phyloP scores from a whole-genome alignment of 2,888 invertebrate genomes.

The Abrostola tripartita region DNA sequence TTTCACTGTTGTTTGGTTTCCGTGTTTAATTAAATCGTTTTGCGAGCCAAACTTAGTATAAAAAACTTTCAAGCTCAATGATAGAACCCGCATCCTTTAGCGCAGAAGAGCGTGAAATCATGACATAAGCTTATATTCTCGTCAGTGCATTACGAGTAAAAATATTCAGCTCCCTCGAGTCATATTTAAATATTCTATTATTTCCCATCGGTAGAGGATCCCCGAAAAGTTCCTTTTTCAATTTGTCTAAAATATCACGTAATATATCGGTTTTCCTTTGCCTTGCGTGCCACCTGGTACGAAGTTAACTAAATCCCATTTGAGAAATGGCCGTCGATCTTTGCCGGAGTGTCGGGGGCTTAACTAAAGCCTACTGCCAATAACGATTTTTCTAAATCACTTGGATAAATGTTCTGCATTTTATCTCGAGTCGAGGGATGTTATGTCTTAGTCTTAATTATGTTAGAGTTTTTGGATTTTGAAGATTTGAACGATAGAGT shows the following conservation, averaged over 20 bases:
- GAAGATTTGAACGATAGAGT: not conserved
- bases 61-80: too few relatives aligned
- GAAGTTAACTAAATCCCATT: slow-evolving; percentile 60
- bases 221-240: slow-evolving; percentile 33
- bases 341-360: slow-evolving; percentile 47
- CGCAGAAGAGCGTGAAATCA: too few relatives aligned
- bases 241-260: slow-evolving; percentile 58
- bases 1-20: too few relatives aligned
- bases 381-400: slow-evolving; percentile 56
- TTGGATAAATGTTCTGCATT: slow-evolving; percentile 49
- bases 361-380: slow-evolving; percentile 50
- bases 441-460: slow-evolving; percentile 11
- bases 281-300: slow-evolving; percentile 52
- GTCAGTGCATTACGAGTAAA: too few relatives aligned
- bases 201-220: not conserved
- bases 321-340: slow-evolving; percentile 60
- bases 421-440: slow-evolving; percentile 25
- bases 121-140: too few relatives aligned
- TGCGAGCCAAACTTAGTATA: too few relatives aligned
- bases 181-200: not conserved
- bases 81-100: too few relatives aligned
- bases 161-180: not conserved
- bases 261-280: slow-evolving; percentile 52
- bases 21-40: too few relatives aligned
- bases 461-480: not conserved